Evolutionary conservation across 1,140 invertebrate genomes (phyloP).

Genomic region (Trichonephila clavata): DNA sequence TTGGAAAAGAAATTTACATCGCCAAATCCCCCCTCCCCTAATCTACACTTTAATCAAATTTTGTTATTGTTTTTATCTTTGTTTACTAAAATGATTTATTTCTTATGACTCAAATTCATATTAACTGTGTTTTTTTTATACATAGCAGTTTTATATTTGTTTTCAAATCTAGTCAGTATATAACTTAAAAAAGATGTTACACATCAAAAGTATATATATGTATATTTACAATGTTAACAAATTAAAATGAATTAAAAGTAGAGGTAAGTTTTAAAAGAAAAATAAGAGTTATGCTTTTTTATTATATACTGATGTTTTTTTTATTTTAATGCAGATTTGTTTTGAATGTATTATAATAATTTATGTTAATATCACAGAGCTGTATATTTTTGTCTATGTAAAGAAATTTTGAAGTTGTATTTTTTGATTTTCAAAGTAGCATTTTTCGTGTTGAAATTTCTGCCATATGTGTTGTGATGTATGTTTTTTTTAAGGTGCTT

Average conservation of each 20-base stretch:
- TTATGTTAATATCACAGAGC: slow-evolving; percentile 24
- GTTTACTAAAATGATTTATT: too few relatives aligned
- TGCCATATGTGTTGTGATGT: slow-evolving; percentile 18
- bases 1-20: too few relatives aligned
- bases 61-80: too few relatives aligned
- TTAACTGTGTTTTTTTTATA: background rate
- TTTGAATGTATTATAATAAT: background rate
- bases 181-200: too few relatives aligned
- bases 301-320: background rate
- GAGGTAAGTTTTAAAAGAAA: too few relatives aligned
- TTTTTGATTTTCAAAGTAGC: slow-evolving; percentile 3
- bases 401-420: slow-evolving; percentile 6
- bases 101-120: too few relatives aligned
- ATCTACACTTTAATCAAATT: too few relatives aligned
- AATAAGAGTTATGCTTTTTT: background rate
- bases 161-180: too few relatives aligned
- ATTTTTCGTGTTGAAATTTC: background rate
- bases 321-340: background rate
- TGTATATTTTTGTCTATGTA: slow-evolving; percentile 17
- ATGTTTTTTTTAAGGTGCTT: slow-evolving; percentile 15
- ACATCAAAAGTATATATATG: too few relatives aligned
- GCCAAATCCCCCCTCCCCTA: too few relatives aligned
- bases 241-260: too few relatives aligned
- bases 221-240: too few relatives aligned
- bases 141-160: background rate